Conservation (phyloP, 2,888 invertebrate species). For the Digitonthophagus gazella region DNA sequence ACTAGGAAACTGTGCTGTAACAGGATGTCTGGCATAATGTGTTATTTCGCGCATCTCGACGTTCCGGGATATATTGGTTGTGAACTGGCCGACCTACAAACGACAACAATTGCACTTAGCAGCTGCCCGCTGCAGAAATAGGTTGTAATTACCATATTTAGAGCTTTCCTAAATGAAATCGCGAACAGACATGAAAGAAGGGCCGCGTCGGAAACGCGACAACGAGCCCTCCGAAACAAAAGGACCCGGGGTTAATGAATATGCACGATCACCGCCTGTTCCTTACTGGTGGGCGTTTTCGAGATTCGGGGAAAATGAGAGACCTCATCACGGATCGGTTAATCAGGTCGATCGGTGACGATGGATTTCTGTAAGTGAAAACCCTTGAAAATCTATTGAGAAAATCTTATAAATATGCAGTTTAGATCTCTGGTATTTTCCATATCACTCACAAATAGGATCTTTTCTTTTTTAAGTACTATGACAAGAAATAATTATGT, state of each 20-base stretch:
- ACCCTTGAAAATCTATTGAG: too few species aligned
- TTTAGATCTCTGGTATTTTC: too few species aligned
- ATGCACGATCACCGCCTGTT: not conserved
- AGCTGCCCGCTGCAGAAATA: not conserved
- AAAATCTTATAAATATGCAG: too few species aligned
- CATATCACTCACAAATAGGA: too few species aligned
- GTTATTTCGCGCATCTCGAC: not conserved
- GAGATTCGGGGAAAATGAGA: too few species aligned
- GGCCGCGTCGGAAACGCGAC: not conserved
- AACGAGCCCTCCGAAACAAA: not conserved
- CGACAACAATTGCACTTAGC: not conserved
- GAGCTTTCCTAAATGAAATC: not conserved
- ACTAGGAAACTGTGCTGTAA: not conserved
- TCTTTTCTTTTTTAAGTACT: too few species aligned
- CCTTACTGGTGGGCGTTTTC: not conserved
- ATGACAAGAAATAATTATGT: too few species aligned
- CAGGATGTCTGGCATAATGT: not conserved
- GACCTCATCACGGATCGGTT: too few species aligned
- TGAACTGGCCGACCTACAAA: not conserved
- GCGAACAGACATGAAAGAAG: not conserved
- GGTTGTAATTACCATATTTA: not conserved
- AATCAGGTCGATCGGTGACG: too few species aligned
- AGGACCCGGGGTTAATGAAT: not conserved
- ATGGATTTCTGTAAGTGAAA: too few species aligned
- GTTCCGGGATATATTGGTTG: not conserved